Percentiles rank a stretch among this genome's conserved stretches.
Conservation (phyloP, 2,888 invertebrate species). For the Diaphora mendica region DNA sequence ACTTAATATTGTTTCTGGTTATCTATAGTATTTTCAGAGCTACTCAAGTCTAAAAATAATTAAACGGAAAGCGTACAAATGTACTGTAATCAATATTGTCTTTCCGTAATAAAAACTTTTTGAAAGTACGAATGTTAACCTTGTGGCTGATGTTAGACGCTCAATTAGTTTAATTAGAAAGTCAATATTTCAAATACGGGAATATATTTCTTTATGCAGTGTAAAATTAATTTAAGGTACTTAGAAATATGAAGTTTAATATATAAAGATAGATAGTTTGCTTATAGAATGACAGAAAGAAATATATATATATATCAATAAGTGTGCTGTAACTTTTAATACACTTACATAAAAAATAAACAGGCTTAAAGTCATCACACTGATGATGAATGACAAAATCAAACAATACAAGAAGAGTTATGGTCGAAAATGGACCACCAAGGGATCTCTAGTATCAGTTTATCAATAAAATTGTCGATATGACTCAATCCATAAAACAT, state of each 20-base stretch:
- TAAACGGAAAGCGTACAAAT: slow-evolving; percentile 34
- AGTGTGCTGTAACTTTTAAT: not conserved
- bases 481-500: not conserved
- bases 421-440: too few relatives aligned
- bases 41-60: slow-evolving; percentile 8
- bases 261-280: not conserved
- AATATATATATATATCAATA: not conserved
- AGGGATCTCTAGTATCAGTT: not conserved
- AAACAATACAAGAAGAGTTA: not conserved
- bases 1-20: not conserved
- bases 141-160: slow-evolving; percentile 44
- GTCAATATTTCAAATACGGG: slow-evolving; percentile 27
- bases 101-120: slow-evolving; percentile 54
- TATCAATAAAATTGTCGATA: not conserved
- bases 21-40: not conserved
- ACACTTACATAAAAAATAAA: not conserved
- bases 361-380: not conserved
- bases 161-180: slow-evolving; percentile 47
- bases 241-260: not conserved
- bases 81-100: slow-evolving; percentile 50
- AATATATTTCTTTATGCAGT: not conserved
- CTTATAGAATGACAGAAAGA: not conserved
- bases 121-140: slow-evolving; percentile 52
- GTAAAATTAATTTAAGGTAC: not conserved
- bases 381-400: not conserved